These are phyloP conservation scores for Peucedramus taeniatus DNA, from an alignment of 2,113 vertebrate species.

Conservation along the genomic window DNA sequence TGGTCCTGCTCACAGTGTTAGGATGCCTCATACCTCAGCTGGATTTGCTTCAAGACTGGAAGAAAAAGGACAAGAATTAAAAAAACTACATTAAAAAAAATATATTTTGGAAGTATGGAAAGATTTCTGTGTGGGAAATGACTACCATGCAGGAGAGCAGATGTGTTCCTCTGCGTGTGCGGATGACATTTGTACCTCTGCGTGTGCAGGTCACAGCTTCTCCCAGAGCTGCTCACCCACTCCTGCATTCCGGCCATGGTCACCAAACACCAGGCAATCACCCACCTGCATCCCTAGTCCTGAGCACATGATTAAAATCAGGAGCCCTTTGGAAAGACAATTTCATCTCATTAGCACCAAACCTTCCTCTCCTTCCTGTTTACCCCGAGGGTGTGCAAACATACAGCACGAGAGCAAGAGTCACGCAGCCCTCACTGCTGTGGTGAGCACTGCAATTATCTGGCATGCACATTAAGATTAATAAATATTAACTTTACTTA, in stretches of 20 bases:
- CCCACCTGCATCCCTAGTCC: not conserved
- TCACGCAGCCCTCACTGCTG: not conserved
- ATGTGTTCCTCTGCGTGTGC: not conserved
- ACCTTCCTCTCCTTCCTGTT: conserved; percentile 11
- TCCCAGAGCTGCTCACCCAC: not conserved
- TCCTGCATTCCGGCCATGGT: not conserved
- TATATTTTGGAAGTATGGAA: not conserved
- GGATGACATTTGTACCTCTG: not conserved
- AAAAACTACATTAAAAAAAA: not conserved
- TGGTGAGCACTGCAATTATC: not conserved
- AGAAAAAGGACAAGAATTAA: not conserved
- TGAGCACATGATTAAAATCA: not conserved
- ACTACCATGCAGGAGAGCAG: rapidly evolving
- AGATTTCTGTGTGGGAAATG: not conserved
- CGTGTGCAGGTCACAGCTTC: rapidly evolving
- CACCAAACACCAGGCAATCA: not conserved
- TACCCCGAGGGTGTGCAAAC: not conserved
- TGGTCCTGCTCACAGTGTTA: not conserved
- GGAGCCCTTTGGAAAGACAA: not conserved
- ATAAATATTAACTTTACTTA: conserved; percentile 72
- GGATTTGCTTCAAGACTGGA: not conserved
- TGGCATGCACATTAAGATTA: conserved; percentile 39
- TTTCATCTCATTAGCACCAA: conserved; percentile 21
- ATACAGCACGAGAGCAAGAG: not conserved
- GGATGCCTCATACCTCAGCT: not conserved